Evolutionary conservation across 2,797 vertebrate genomes (phyloP), one percentile per base, ranked within the genome.

Genomic region (Phoxinus dragarum): DNA sequence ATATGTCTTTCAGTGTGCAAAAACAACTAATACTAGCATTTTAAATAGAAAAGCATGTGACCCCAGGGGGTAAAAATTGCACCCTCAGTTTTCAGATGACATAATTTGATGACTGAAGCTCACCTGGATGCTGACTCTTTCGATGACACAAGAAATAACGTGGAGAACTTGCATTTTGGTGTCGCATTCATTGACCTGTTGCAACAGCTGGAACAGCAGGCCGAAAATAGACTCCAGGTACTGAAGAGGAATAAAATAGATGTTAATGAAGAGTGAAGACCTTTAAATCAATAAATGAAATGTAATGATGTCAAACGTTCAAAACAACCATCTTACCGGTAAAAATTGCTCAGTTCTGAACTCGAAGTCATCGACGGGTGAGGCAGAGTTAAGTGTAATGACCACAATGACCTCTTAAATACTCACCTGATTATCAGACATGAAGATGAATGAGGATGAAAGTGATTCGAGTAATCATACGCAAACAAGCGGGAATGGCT

Each of bases 121-220:
- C 93, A 99, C 98, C 97, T 99, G 98, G 71, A 96, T 92, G 89
- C 95, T 96, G 77, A 99, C 98, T 95, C 98, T 96, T 93, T 99
- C 98, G 36, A 99, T 98, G 90, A 99, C 97, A 79, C 98, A 99
- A 85, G 98, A 99, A 81, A 99, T 96, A 88, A 99, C 97, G 7
- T 99, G 97, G 89, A 99, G 96, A 88, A 99, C 96, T 80, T 99
- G 98, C 98, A 99, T 99, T 93, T 99, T 99, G 17, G 97, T 98
- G 92, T 99, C 98, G 64, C 98, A 99, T 21, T 99, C 96, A 0
- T 96, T 98, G 89, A 99, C 98, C 94, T 99, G 97, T 92, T 98
- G 98, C 89, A 99, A 93, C 66, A 99, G 90, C 87, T 98, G 97
- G 93, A 99, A 99, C 86, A 99, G 96, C 81, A 99, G 94, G 8